These are phyloP conservation scores for Drosophila pandora DNA, from an alignment of 1,140 invertebrate species.

Conservation along the genomic window DNA sequence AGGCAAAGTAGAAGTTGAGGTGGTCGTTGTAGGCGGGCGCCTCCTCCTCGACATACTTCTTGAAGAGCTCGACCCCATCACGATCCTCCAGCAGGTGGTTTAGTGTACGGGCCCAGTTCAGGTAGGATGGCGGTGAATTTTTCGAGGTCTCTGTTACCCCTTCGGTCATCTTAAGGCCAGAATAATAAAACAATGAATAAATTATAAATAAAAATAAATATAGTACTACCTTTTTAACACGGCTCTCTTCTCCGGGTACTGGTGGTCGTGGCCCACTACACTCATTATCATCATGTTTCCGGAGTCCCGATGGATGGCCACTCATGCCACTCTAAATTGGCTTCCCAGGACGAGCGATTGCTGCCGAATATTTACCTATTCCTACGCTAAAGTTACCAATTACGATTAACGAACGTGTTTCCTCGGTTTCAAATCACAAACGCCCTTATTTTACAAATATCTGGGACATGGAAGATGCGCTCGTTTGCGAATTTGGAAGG, in stretches of 20 bases:
- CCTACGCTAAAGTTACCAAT: slow-evolving; percentile 43
- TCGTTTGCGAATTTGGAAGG: slow-evolving; percentile 79
- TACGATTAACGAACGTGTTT: slow-evolving; percentile 60
- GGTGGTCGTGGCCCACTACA: slow-evolving; percentile 84
- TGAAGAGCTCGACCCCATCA: slow-evolving; percentile 93
- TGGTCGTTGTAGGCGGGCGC: slow-evolving; percentile 90
- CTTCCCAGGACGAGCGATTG: slow-evolving; percentile 34
- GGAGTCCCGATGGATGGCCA: slow-evolving; percentile 76
- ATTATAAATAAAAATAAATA: too few relatives aligned
- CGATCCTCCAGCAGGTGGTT: slow-evolving; percentile 92
- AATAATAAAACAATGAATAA: background rate
- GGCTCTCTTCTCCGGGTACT: slow-evolving; percentile 84
- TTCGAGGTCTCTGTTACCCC: slow-evolving; percentile 84
- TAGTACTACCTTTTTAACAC: slow-evolving; percentile 77
- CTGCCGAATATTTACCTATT: slow-evolving; percentile 61
- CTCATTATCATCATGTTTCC: slow-evolving; percentile 84
- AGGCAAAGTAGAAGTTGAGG: slow-evolving; percentile 96
- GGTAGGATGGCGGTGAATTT: slow-evolving; percentile 90
- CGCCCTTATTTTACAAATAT: slow-evolving; percentile 82
- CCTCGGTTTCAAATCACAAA: slow-evolving; percentile 73
- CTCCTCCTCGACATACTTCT: slow-evolving; percentile 92
- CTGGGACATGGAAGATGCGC: slow-evolving; percentile 80
- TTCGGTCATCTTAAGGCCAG: slow-evolving; percentile 77
- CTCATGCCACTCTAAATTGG: slow-evolving; percentile 80
- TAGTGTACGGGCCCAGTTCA: slow-evolving; percentile 94